Evolutionary conservation across 1,140 invertebrate genomes (phyloP), one percentile per base, ranked within the genome.

Genomic region (Lordiphosa stackelbergi): DNA sequence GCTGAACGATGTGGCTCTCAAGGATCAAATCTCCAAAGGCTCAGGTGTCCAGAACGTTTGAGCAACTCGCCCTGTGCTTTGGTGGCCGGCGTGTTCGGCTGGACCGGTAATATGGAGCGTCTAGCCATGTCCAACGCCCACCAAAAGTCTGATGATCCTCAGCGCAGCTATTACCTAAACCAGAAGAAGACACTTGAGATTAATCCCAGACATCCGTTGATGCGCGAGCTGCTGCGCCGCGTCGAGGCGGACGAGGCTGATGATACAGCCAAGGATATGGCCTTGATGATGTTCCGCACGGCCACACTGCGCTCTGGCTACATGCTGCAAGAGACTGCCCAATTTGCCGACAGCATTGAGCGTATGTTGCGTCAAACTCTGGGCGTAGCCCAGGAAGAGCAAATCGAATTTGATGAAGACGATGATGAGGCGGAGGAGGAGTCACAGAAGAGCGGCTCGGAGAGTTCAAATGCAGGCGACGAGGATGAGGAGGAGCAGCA

Each of bases 71-170:
- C 98, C 0, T 98, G 96, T 89, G 98, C 97, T 24, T 89, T 99
- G 28, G 96, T 99, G n/a, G 97, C 98, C 40, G 95, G 94, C 58
- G 94, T 96, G 90, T 99, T 97, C 88, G 97, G 97, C 52, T 98
- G 97, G 97, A 98, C 97, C 71, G 98, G 97, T 56, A 99, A 99
- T 87, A 99, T 99, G 98, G 98, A 99, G 89, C 91, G 98, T 51
- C 91, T 99, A 45, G 97, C 97, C 51, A 91, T 96, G 64, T 97
- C 96, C 8, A 98, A 99, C 88, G 97, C 98, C 12, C 98, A 99
- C 89, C 96, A 98, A 81, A 99, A 99, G 89, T 89, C 95, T 3
- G 94, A 98, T 83, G 98, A 99, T 90, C 92, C 96, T 8, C 95
- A 96, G 70, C 93, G 95, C 85, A 92, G 89, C 41, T 98, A 97